These are phyloP conservation scores for Amorpha juglandis DNA, from an alignment of 2,888 invertebrate genomes.

Conservation along the genomic window DNA sequence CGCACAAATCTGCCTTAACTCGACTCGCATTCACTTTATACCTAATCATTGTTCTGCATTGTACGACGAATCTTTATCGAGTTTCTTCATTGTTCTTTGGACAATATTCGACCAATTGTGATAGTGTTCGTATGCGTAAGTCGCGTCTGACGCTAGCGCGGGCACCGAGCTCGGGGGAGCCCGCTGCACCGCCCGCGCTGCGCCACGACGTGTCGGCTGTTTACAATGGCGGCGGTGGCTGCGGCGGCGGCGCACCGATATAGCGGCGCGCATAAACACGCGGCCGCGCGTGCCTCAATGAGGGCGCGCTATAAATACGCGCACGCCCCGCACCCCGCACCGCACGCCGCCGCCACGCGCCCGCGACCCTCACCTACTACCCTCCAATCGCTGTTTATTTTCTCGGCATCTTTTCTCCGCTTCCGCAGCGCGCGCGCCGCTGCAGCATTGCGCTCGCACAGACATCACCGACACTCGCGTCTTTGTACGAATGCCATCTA, in stretches of 20 bases:
- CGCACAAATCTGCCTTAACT: neutral
- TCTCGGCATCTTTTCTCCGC: conserved; percentile 36
- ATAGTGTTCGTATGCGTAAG: conserved; percentile 26
- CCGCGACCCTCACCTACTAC: conserved; percentile 72
- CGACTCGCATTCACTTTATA: neutral
- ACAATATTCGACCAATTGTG: neutral
- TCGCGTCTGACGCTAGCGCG: conserved; percentile 26
- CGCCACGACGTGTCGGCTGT: conserved; percentile 33
- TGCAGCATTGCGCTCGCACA: conserved; percentile 4
- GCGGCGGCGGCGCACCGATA: conserved; percentile 45
- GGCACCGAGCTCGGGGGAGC: conserved; percentile 24
- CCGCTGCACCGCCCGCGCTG: conserved; percentile 35
- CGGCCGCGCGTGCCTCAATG: conserved; percentile 52
- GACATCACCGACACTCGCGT: conserved; percentile 8
- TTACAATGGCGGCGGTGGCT: conserved; percentile 37
- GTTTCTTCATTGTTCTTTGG: neutral
- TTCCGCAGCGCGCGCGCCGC: conserved; percentile 26
- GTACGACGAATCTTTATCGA: neutral
- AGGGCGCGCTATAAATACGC: conserved; percentile 65
- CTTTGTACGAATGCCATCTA: conserved; percentile 31
- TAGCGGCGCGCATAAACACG: conserved; percentile 48
- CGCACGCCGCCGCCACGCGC: conserved; percentile 30
- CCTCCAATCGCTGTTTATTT: conserved; percentile 60
- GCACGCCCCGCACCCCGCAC: conserved; percentile 35
- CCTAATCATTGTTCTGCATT: neutral